phyloP scores from a whole-genome alignment of 2,888 invertebrate species.

The Lasius fuliginosus region DNA sequence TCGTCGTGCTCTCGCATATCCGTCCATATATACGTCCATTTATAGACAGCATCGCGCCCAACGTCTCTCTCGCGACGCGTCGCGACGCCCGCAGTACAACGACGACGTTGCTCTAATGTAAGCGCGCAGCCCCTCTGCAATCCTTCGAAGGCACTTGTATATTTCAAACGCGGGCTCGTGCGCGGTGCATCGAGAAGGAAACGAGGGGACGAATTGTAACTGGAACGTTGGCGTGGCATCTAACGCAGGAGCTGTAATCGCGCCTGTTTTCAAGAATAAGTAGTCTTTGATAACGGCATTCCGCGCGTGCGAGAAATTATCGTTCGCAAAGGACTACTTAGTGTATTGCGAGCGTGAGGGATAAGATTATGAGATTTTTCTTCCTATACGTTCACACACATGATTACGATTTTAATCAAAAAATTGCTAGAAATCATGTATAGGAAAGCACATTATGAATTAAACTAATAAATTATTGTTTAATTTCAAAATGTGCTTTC shows the following conservation, averaged over 20 bases:
- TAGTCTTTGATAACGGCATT: slow-evolving; percentile 66
- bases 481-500: no score
- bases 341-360: slow-evolving; percentile 55
- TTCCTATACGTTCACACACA: neutral
- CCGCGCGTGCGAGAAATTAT: slow-evolving; percentile 52
- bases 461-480: neutral
- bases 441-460: neutral
- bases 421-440: neutral
- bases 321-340: slow-evolving; percentile 63
- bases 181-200: slow-evolving; percentile 73
- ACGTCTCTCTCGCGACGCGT: slow-evolving; percentile 42
- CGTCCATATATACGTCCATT: slow-evolving; percentile 65
- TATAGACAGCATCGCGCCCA: slow-evolving; percentile 59
- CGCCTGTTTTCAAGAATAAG: slow-evolving; percentile 66
- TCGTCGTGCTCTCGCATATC: slow-evolving; percentile 66
- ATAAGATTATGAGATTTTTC: neutral
- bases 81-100: slow-evolving; percentile 77
- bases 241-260: slow-evolving; percentile 70
- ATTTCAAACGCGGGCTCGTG: slow-evolving; percentile 68
- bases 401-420: neutral
- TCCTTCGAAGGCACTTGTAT: slow-evolving; percentile 69
- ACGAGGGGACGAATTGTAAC: slow-evolving; percentile 73
- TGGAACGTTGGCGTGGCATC: slow-evolving; percentile 61
- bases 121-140: slow-evolving; percentile 62
- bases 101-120: slow-evolving; percentile 76